Evolutionary conservation across 92 coral and sea anemone species (phyloP).

Genomic region (Blastomussa wellsi): DNA sequence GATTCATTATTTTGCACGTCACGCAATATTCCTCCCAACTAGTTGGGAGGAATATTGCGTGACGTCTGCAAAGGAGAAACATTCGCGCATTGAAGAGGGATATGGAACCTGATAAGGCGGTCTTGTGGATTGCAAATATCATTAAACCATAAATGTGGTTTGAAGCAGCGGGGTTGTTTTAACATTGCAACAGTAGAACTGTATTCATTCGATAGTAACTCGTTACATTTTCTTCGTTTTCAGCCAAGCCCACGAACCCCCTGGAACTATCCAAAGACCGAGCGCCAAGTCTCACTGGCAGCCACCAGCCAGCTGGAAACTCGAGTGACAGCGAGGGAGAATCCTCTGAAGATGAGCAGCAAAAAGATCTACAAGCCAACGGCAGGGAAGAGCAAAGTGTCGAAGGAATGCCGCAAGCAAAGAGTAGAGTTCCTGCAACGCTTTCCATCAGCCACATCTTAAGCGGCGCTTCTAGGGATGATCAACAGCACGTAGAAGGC

Average conservation of each 20-base stretch:
- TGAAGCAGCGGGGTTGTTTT: neutral
- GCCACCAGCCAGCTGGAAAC: slow-evolving; percentile 2
- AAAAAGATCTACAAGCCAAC: slow-evolving; percentile 12
- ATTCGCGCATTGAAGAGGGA: too few species aligned
- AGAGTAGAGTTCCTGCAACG: slow-evolving; percentile 32
- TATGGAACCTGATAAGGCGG: too few species aligned
- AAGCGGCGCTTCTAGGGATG: slow-evolving; percentile 38
- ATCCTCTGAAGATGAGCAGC: slow-evolving; percentile 13
- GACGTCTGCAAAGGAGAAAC: too few species aligned
- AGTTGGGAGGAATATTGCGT: too few species aligned
- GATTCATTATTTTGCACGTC: too few species aligned
- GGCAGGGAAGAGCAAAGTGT: slow-evolving; percentile 24
- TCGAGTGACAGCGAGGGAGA: slow-evolving; percentile 20
- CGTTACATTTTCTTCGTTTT: neutral
- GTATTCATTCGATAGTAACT: neutral
- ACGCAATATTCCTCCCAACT: too few species aligned
- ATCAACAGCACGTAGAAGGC: slow-evolving; percentile 15
- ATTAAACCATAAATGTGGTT: too few species aligned
- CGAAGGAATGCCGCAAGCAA: slow-evolving; percentile 22
- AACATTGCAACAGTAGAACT: neutral
- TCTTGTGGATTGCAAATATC: too few species aligned
- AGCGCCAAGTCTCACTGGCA: neutral
- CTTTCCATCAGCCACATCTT: slow-evolving; percentile 51
- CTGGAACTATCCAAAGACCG: slow-evolving; percentile 36
- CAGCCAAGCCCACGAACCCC: slow-evolving; percentile 24